These are phyloP conservation scores for Rousettus leschenaultii DNA, from an alignment of 2,113 vertebrate species.

Conservation along the genomic window DNA sequence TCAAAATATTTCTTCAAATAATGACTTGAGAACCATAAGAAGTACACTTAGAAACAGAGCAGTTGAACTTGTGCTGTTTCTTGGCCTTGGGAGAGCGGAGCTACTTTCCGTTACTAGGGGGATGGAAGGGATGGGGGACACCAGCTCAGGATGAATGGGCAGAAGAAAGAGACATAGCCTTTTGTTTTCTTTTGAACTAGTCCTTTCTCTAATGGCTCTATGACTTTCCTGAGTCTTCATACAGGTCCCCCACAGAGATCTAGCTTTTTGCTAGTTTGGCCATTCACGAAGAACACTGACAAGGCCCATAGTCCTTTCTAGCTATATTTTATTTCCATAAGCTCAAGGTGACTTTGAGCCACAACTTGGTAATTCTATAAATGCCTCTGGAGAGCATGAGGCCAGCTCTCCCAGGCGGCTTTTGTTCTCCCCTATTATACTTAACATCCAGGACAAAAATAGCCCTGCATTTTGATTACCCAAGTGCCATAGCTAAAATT, in stretches of 20 bases:
- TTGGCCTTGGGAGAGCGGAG: not conserved
- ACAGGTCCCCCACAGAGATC: not conserved
- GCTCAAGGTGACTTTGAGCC: not conserved
- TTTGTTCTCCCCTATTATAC: not conserved
- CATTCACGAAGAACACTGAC: not conserved
- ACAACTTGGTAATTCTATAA: not conserved
- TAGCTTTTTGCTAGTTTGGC: not conserved
- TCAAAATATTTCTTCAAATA: not conserved
- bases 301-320: no score
- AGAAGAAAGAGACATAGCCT: not conserved
- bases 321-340: not conserved
- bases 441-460: not conserved
- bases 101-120: not conserved
- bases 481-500: not conserved
- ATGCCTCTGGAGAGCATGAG: not conserved
- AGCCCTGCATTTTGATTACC: not conserved
- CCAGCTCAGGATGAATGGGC: not conserved
- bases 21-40: not conserved
- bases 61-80: not conserved
- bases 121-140: not conserved
- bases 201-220: not conserved
- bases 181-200: not conserved
- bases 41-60: not conserved
- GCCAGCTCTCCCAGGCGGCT: not conserved
- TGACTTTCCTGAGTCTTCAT: not conserved